phyloP scores from a whole-genome alignment of 1,140 invertebrate genomes.

The Cydia fagiglandana region DNA sequence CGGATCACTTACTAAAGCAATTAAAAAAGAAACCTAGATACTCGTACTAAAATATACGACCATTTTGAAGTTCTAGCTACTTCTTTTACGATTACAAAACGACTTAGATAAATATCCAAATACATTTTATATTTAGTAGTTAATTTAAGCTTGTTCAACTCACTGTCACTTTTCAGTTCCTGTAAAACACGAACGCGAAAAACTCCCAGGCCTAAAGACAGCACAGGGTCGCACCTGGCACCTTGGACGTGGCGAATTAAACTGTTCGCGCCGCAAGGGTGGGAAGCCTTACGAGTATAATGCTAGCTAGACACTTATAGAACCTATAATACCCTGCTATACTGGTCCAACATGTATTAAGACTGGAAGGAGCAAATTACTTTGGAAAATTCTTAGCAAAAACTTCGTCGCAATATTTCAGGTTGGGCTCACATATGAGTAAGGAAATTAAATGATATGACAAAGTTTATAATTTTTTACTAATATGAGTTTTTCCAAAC shows the following conservation, averaged over 20 bases:
- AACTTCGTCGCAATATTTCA: background rate
- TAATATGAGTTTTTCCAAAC: too few relatives aligned
- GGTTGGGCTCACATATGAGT: too few relatives aligned
- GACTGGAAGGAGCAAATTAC: background rate
- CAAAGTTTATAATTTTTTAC: too few relatives aligned
- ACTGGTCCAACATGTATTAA: background rate
- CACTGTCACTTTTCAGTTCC: background rate
- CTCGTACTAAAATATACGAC: too few relatives aligned
- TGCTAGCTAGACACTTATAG: slow-evolving; percentile 18
- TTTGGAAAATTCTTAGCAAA: background rate
- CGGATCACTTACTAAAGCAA: too few relatives aligned
- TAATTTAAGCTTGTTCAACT: background rate
- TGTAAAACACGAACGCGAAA: background rate
- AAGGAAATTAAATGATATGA: too few relatives aligned
- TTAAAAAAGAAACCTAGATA: too few relatives aligned
- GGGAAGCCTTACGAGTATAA: slow-evolving; percentile 40
- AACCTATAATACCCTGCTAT: background rate
- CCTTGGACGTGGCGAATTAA: slow-evolving; percentile 19
- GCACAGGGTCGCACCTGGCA: background rate
- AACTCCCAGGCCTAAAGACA: background rate
- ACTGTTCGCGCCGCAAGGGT: slow-evolving; percentile 16
- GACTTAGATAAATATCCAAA: background rate
- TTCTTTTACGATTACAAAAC: background rate
- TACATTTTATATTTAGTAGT: too few relatives aligned
- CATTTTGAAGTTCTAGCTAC: too few relatives aligned